phyloP scores from a whole-genome alignment of 2,113 vertebrate genomes.

The Pedetes capensis region DNA sequence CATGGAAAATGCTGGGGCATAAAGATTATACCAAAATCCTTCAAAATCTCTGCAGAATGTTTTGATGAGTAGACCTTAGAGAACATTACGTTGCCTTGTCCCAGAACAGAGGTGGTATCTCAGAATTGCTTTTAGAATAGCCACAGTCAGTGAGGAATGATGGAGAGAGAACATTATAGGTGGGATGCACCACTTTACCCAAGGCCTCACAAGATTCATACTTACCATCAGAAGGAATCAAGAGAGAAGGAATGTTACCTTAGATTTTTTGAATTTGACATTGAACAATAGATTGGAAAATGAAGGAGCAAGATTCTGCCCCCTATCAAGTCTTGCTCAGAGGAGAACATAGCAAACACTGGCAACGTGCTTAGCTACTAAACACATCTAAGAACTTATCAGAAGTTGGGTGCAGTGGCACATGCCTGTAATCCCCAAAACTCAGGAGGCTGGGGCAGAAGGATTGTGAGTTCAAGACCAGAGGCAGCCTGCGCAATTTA shows the following conservation, averaged over 20 bases:
- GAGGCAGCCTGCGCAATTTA: too few relatives aligned
- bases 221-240: not conserved
- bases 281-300: not conserved
- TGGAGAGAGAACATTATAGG: not conserved
- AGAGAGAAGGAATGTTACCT: not conserved
- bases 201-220: not conserved
- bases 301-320: not conserved
- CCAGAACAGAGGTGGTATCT: not conserved
- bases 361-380: not conserved
- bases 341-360: constrained; percentile 12
- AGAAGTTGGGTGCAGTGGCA: too few relatives aligned
- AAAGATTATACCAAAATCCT: not conserved
- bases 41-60: not conserved
- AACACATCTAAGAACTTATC: constrained; percentile 21
- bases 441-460: too few relatives aligned
- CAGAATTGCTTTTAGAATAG: not conserved
- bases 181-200: not conserved
- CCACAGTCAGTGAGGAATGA: not conserved
- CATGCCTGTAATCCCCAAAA: too few relatives aligned
- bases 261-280: constrained; percentile 7
- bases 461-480: too few relatives aligned
- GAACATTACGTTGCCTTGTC: not conserved
- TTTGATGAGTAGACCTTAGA: constrained; percentile 9
- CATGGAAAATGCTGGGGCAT: constrained; percentile 14
- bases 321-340: not conserved